phyloP scores from a whole-genome alignment of 2,113 vertebrate species.

The Sakesphorus luctuosus region DNA sequence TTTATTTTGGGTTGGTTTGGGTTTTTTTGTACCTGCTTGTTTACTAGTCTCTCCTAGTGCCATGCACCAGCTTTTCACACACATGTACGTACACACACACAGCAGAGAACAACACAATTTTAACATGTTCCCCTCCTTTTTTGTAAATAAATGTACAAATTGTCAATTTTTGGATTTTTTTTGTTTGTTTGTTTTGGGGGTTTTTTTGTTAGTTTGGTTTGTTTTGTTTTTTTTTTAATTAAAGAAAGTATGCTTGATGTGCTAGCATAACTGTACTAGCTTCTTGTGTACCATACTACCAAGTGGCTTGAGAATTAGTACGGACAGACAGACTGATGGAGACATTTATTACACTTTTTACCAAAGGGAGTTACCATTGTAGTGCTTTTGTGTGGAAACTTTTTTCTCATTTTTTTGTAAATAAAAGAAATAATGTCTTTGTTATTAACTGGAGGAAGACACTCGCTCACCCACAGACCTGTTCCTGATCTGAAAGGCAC shows the following conservation, averaged over 20 bases:
- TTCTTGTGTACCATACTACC: slow-evolving; percentile 82
- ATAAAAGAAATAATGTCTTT: slow-evolving; percentile 77
- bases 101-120: slow-evolving; percentile 65
- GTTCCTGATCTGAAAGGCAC: slow-evolving; percentile 60
- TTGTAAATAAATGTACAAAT: slow-evolving; percentile 83
- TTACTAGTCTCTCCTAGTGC: slow-evolving; percentile 81
- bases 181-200: not conserved
- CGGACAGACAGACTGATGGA: slow-evolving; percentile 66
- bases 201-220: not conserved
- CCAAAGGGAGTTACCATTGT: slow-evolving; percentile 83
- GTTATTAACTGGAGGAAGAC: slow-evolving; percentile 77
- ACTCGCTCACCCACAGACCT: slow-evolving; percentile 51
- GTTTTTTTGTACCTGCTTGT: slow-evolving; percentile 78
- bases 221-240: slow-evolving; percentile 69
- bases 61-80: slow-evolving; percentile 79
- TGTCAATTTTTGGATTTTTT: slow-evolving; percentile 68
- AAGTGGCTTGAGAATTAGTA: slow-evolving; percentile 80
- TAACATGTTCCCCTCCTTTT: slow-evolving; percentile 73
- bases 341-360: slow-evolving; percentile 83
- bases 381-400: slow-evolving; percentile 83
- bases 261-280: slow-evolving; percentile 81
- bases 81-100: slow-evolving; percentile 54
- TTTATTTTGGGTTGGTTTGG: not conserved
- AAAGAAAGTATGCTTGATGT: slow-evolving; percentile 83
- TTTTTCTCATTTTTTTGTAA: slow-evolving; percentile 70